Percentiles rank a stretch among this genome's conserved stretches.
Evolutionary conservation across 2,888 invertebrate species (phyloP).

Genomic region (Epinotia ramella): DNA sequence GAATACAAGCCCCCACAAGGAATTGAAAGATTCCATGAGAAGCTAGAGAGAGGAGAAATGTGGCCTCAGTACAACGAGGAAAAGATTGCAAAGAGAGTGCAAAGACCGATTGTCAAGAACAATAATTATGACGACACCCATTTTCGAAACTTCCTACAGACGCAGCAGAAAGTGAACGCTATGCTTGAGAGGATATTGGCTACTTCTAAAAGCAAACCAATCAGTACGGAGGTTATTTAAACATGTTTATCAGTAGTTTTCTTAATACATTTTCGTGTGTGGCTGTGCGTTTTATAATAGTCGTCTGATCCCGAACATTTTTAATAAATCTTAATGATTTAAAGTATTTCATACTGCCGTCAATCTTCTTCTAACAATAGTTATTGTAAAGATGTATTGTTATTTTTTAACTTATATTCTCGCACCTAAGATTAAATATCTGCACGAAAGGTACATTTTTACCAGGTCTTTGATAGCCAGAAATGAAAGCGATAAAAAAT

Average conservation of each 20-base stretch:
- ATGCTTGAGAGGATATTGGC: conserved; percentile 72
- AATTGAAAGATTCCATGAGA: conserved; percentile 63
- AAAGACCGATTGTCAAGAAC: conserved; percentile 59
- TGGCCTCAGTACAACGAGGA: conserved; percentile 41
- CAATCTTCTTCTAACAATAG: neutral
- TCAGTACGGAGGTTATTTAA: conserved; percentile 58
- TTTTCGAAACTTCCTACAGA: conserved; percentile 70
- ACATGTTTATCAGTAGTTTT: neutral
- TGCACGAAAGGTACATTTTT: no score
- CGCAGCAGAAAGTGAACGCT: conserved; percentile 76
- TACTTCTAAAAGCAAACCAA: conserved; percentile 63
- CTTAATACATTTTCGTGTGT: neutral
- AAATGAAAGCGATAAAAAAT: no score
- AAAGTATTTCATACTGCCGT: neutral
- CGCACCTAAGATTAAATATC: no score
- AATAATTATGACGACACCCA: conserved; percentile 64
- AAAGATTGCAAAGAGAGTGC: conserved; percentile 62
- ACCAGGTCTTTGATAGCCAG: no score
- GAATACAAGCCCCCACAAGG: conserved; percentile 21
- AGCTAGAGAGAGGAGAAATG: conserved; percentile 56
- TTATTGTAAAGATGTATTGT: neutral
- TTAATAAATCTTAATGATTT: neutral
- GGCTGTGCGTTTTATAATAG: neutral
- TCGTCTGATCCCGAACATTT: neutral
- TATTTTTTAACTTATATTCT: neutral